Base-by-base conservation (phyloP, 1,140 invertebrate species). In the Copidosoma floridanum region DNA sequence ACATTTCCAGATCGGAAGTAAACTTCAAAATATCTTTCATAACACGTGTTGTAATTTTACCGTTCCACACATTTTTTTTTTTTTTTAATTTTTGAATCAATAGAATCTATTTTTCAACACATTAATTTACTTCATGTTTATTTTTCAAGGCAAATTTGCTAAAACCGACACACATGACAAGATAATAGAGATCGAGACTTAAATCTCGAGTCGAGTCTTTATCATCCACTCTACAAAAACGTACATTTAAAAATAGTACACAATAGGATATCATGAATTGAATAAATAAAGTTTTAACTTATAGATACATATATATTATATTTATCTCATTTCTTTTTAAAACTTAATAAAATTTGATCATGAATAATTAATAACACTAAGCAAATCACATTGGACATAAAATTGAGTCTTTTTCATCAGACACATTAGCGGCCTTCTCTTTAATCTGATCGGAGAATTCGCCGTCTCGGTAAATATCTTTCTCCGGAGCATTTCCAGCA, bases 401-500 rank as follows among this genome's bases (percentile, higher is more conserved):
- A 32, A 68, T 71, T 2, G 72, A 71, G 66, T 87, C 85, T 23
- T 78, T 66, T 26, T 72, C 18, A 63, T 82, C 81, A 0, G 82
- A 81, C 1, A 88, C 78, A 37, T 83, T 66, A 61, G 81, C 71
- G 1, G 89, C 83, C 55, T 80, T 78, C 32, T 74, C 66, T 8
- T 85, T 50, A 5, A 91, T 72, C 16, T 75, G 80, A 20, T 82
- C 72, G 11, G 81, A 71, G 66, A 87, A 93, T 60, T 85, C 80
- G 14, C 89, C 89, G 73, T 89, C 81, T 55, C 68, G 73, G 18
- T 81, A 70, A n/a, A 80, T 81, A 21, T 81, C 71, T 21, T 81
- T 72, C 79, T 91, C 85, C 2, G 87, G 86, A 1, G 88, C 90
- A 26, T 78, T 74, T n/a, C 88, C 79, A 26, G 87, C 88, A 68